A percentile compares a stretch with the other conserved stretches of the same genome.
phyloP scores from a whole-genome alignment of 2,888 invertebrate genomes.

The Melieria omissa region DNA sequence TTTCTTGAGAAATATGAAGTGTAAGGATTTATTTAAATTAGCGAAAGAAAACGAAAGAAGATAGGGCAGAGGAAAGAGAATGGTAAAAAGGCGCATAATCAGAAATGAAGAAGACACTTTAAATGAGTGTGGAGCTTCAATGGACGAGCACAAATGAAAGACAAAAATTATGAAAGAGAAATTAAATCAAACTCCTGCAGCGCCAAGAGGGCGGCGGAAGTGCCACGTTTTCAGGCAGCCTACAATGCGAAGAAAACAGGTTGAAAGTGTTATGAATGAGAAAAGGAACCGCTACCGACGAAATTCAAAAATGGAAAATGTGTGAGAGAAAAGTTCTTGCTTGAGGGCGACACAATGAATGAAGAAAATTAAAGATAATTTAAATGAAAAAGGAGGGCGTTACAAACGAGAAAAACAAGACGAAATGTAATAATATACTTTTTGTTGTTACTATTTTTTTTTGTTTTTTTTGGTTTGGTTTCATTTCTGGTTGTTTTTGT shows the following conservation, averaged over 20 bases:
- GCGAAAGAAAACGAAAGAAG: slow-evolving; percentile 7
- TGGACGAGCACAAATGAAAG: slow-evolving; percentile 3
- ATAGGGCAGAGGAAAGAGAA: too few relatives aligned
- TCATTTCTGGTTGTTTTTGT: slow-evolving; percentile 8
- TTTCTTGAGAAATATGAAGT: slow-evolving; percentile 3
- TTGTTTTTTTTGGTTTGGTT: slow-evolving; percentile 17
- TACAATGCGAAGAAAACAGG: too few relatives aligned
- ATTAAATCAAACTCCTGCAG: too few relatives aligned
- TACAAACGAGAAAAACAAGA: slow-evolving; percentile 15
- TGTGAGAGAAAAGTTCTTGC: neutral
- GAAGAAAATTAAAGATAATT: slow-evolving; percentile 15
- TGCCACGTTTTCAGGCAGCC: too few relatives aligned
- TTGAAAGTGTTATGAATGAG: too few relatives aligned
- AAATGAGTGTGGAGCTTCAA: neutral
- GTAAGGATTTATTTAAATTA: slow-evolving; percentile 27
- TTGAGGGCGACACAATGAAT: neutral
- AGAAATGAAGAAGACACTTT: neutral
- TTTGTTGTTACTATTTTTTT: slow-evolving; percentile 26
- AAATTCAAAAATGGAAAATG: too few relatives aligned
- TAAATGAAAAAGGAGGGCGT: slow-evolving; percentile 9
- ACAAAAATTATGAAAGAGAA: slow-evolving; percentile 9
- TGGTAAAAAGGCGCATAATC: neutral
- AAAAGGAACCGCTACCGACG: too few relatives aligned
- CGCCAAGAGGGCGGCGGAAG: too few relatives aligned
- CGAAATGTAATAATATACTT: slow-evolving; percentile 40